A percentile compares a stretch with the other conserved stretches of the same genome.
These are phyloP conservation scores for Brassicogethes aeneus DNA, from an alignment of 2,888 invertebrate genomes.

Conservation along the genomic window DNA sequence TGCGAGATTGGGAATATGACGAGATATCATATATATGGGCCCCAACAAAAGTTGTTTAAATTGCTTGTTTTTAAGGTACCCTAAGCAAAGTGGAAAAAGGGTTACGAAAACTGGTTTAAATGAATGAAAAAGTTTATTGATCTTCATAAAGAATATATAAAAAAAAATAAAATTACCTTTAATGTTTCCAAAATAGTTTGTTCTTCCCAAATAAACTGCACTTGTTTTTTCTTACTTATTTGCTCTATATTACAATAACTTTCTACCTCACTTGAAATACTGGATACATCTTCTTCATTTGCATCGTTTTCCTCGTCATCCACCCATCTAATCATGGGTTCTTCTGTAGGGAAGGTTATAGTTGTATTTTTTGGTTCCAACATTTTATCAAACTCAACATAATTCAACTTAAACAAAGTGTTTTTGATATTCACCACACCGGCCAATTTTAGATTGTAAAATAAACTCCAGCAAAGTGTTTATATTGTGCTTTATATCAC, in stretches of 20 bases:
- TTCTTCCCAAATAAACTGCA: slow-evolving; percentile 36
- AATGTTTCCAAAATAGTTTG: slow-evolving; percentile 26
- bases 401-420: too few species aligned
- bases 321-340: slow-evolving; percentile 15
- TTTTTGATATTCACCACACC: too few species aligned
- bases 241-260: slow-evolving; percentile 38
- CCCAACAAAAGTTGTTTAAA: too few species aligned
- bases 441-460: slow-evolving; percentile 15
- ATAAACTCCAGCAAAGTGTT: too few species aligned
- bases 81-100: too few species aligned
- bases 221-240: slow-evolving; percentile 21
- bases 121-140: too few species aligned
- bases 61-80: too few species aligned
- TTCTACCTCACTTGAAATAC: slow-evolving; percentile 47
- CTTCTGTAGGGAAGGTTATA: slow-evolving; percentile 1
- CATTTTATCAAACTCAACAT: too few species aligned
- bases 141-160: neutral
- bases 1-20: too few species aligned
- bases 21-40: too few species aligned
- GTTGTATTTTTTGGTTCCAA: slow-evolving; percentile 2
- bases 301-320: slow-evolving; percentile 17
- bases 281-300: slow-evolving; percentile 19
- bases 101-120: too few species aligned
- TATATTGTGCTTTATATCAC: too few species aligned
- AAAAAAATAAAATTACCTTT: slow-evolving; percentile 25